Percentiles rank a stretch among this genome's conserved stretches.
phyloP scores from a whole-genome alignment of 2,888 invertebrate species.

The Agrotis ipsilon region DNA sequence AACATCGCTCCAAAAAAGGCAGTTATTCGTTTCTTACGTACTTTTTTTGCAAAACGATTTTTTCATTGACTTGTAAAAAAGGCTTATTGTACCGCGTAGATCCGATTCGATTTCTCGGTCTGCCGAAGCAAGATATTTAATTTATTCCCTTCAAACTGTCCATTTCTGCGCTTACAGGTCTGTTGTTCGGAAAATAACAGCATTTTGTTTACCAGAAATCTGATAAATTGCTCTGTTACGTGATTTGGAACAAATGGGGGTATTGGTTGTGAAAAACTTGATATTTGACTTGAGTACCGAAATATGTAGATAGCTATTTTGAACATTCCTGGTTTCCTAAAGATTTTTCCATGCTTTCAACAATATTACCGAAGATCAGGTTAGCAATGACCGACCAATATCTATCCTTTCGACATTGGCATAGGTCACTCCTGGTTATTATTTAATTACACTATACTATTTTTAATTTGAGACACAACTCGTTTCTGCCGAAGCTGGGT shows the following conservation, averaged over 20 bases:
- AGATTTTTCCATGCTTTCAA: neutral
- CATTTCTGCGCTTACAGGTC: conserved; percentile 51
- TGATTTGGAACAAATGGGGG: conserved; percentile 29
- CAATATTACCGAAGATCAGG: no score
- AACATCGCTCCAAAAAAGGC: neutral
- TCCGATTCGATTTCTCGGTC: conserved; percentile 70
- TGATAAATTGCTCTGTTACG: conserved; percentile 53
- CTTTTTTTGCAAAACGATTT: conserved; percentile 30
- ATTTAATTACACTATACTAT: no score
- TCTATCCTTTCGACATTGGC: no score
- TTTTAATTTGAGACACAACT: no score
- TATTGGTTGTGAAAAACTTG: neutral
- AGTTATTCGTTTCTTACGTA: neutral
- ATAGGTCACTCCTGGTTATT: no score
- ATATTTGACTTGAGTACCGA: neutral
- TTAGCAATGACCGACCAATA: no score
- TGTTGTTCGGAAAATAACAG: conserved; percentile 47
- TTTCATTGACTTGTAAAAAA: conserved; percentile 62
- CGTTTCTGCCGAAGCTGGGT: no score
- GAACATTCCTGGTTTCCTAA: neutral
- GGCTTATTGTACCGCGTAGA: conserved; percentile 43
- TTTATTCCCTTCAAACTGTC: conserved; percentile 65
- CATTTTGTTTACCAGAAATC: conserved; percentile 42
- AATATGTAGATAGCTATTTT: neutral
- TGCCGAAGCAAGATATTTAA: conserved; percentile 68